Evolutionary conservation across 1,140 invertebrate species (phyloP), one percentile per base, ranked within the genome.

Genomic region (Manduca sexta): DNA sequence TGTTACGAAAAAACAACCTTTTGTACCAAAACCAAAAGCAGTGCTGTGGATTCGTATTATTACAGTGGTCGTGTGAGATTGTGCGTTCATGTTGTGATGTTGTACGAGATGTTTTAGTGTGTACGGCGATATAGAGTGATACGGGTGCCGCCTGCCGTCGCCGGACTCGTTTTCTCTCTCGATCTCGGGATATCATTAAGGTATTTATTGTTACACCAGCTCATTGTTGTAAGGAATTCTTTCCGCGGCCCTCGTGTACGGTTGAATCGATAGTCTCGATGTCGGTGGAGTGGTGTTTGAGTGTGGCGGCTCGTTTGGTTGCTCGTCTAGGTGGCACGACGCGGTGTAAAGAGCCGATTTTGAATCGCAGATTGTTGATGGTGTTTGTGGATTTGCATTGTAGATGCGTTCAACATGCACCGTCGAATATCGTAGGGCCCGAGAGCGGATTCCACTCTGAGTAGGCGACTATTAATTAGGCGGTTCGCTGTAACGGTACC

Each of bases 171-270:
- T 75, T 74, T 75, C 77, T 75, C 72, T 72, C 66, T 26, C 56
- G 70, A 74, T 80, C 81, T 74, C 72, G 69, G 79, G 81, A 83
- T 84, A 84, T 81, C 82, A 85, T 83, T 85, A 85, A 85, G 82
- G 82, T 85, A 85, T 84, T 83, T 84, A 83, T 83, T 83, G 82
- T 85, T 74, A 82, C 76, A 81, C 72, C 71, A 72, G 65, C 64
- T 80, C 74, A 85, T 85, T 83, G 79, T 82, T 83, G 69, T 78
- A 78, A 81, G 75, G 68, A 75, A 78, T 81, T 83, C 69, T 81
- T 83, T 81, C 71, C 64, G 60, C 67, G 60, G 60, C 57, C 64
- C 69, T 67, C 60, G 68, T 77, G 69, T 74, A 51, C 51, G 77
- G 75, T 75, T 81, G 56, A 78, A 81, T 84, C 81, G 75, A 82